Conservation (phyloP, 2,888 invertebrate genomes). For the Lithophane socia region DNA sequence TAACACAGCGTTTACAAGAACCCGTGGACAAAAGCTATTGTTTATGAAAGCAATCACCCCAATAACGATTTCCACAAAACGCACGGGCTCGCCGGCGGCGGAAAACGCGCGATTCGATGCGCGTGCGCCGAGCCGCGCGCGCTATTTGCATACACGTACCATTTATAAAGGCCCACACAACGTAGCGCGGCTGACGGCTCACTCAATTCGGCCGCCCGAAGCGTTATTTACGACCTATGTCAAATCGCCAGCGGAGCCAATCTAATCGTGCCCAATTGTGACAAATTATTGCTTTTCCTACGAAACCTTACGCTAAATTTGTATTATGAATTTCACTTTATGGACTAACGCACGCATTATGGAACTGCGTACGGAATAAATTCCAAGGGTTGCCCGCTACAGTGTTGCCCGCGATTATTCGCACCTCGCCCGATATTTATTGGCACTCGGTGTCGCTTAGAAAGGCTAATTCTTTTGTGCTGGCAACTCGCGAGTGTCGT, state of each 20-base stretch:
- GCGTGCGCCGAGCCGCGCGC: conserved; percentile 85
- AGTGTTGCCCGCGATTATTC: conserved; percentile 87
- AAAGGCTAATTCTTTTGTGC: conserved; percentile 86
- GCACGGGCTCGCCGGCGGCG: conserved; percentile 82
- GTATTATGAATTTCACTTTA: conserved; percentile 86
- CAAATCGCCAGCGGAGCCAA: conserved; percentile 88
- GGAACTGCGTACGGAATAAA: conserved; percentile 77
- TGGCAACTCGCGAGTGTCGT: conserved; percentile 78
- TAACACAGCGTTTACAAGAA: conserved; percentile 83
- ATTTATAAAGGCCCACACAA: conserved; percentile 71
- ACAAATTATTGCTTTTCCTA: conserved; percentile 90
- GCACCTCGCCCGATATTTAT: conserved; percentile 85
- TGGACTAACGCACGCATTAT: conserved; percentile 74
- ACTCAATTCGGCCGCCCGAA: conserved; percentile 81
- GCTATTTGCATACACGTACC: conserved; percentile 84
- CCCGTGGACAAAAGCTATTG: conserved; percentile 88
- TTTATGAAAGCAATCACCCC: conserved; percentile 90
- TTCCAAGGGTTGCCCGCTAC: conserved; percentile 75
- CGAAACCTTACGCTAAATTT: conserved; percentile 87
- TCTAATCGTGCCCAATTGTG: conserved; percentile 90
- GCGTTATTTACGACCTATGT: conserved; percentile 89
- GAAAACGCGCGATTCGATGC: conserved; percentile 89
- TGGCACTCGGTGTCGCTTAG: conserved; percentile 88
- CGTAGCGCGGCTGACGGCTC: conserved; percentile 73
- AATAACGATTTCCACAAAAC: conserved; percentile 90